Evolutionary conservation across 2,113 vertebrate genomes (phyloP).

Genomic region (Panthera uncia): DNA sequence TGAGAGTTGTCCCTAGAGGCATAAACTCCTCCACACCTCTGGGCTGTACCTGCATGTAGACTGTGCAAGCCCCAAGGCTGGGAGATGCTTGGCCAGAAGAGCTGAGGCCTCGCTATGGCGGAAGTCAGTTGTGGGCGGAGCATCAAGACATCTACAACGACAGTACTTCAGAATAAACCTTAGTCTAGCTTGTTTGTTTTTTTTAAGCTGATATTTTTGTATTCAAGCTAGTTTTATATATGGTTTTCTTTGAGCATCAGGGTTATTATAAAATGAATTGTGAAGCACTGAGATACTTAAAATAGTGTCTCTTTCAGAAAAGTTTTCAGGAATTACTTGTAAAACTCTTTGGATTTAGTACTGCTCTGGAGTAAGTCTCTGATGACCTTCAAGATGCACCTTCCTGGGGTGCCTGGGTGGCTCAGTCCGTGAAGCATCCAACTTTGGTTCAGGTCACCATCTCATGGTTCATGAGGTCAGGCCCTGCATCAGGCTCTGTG

Average conservation of each 20-base stretch:
- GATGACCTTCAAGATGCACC: not conserved
- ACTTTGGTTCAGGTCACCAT: no score
- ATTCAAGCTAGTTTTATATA: not conserved
- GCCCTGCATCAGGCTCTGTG: no score
- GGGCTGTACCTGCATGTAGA: not conserved
- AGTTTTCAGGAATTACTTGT: not conserved
- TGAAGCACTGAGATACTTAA: conserved; percentile 15
- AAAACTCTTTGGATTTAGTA: not conserved
- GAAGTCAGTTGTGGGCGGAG: not conserved
- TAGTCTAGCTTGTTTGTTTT: not conserved
- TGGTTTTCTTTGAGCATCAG: not conserved
- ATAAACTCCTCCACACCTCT: not conserved
- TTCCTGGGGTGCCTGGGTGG: not conserved
- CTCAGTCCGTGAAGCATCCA: no score
- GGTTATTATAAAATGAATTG: not conserved
- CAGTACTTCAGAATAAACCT: not conserved
- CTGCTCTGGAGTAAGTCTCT: not conserved
- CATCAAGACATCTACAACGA: not conserved
- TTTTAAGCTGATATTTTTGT: not conserved
- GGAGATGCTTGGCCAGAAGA: not conserved
- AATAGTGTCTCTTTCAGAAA: not conserved
- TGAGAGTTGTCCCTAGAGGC: not conserved
- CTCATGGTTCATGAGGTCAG: no score
- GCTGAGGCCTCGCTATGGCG: accelerated
- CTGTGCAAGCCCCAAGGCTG: not conserved